These are phyloP conservation scores for Dicycla oo DNA, from an alignment of 2,888 invertebrate species.

Conservation along the genomic window DNA sequence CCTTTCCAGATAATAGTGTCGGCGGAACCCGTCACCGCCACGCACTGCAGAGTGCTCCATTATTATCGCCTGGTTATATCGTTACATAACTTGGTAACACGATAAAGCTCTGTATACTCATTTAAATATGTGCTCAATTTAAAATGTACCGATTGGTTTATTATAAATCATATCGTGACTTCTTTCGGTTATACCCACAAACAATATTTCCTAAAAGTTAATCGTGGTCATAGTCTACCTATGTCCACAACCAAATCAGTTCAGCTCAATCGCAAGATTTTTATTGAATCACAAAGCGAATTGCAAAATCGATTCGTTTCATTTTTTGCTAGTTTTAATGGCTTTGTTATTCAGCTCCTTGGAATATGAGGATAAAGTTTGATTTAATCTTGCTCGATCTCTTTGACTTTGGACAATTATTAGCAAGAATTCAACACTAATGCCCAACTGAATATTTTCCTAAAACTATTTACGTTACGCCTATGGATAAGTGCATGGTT, in stretches of 20 bases:
- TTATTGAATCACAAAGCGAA: neutral
- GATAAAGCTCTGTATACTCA: slow-evolving; percentile 10
- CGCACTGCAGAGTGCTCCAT: slow-evolving; percentile 6
- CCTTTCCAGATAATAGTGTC: slow-evolving; percentile 26
- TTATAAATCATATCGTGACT: no score
- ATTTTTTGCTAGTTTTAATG: neutral
- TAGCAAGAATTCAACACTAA: slow-evolving; percentile 10
- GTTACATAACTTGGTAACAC: slow-evolving; percentile 12
- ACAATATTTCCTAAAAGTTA: neutral
- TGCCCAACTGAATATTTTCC: slow-evolving; percentile 13
- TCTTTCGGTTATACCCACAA: neutral
- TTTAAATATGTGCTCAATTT: slow-evolving; percentile 22
- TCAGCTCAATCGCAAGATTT: slow-evolving; percentile 5
- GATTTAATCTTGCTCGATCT: neutral
- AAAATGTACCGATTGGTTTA: neutral
- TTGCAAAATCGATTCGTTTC: neutral
- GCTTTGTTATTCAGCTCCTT: neutral
- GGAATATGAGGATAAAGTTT: slow-evolving; percentile 5
- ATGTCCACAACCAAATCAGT: neutral
- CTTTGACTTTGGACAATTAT: slow-evolving; percentile 1
- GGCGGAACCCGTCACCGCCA: slow-evolving; percentile 43
- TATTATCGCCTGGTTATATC: slow-evolving; percentile 10
- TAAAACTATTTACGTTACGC: slow-evolving; percentile 19
- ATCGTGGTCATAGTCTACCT: no score
- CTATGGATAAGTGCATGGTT: neutral